Evolutionary conservation across 1,140 invertebrate genomes (phyloP), one percentile per base, ranked within the genome.

Genomic region (Caligus rogercresseyi): DNA sequence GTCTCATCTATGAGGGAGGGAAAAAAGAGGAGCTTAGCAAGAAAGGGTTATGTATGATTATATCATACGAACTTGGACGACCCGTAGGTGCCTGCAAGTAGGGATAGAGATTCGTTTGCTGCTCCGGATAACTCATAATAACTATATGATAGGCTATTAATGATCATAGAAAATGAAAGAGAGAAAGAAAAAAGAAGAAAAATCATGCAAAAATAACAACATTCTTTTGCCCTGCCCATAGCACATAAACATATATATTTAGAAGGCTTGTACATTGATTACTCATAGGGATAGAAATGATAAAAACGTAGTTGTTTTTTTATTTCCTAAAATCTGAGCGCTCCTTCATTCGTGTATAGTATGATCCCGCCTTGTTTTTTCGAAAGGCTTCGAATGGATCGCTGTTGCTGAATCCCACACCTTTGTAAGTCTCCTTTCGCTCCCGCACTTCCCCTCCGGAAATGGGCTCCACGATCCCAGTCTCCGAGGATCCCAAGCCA

Each of bases 301-400:
- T n/a, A 54, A 54, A 54, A 54, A 54, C 13, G 21, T 16, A 15
- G 7, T 54, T 54, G 3, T 7, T 20, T 15, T 4, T 20, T 54
- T 11, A 54, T 16, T 54, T 20, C 53, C 15, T 54, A 3, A 11
- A 54, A 54, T 20, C 31, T 11, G 31, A 43, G 31, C 57, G 78
- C 20, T 88, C 86, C 72, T 89, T 89, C 90, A 97, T 96, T 69
- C 91, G 78, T 61, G 88, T 89, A 62, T 95, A 94, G 76, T 95
- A 96, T 54, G 89, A 89, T 69, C 91, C 87, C 55, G 89, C 89
- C 76, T 94, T 95, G 71, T 86, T 93, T 74, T 96, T 96, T 63
- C 93, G 80, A 75, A 95, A 97, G 71, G 89, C 90, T 75, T 97
- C 93, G 72, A 93, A 98, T 0, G 92, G 92, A 78, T 94, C 90